phyloP scores from a whole-genome alignment of 2,888 invertebrate genomes.

The Acronicta leporina region DNA sequence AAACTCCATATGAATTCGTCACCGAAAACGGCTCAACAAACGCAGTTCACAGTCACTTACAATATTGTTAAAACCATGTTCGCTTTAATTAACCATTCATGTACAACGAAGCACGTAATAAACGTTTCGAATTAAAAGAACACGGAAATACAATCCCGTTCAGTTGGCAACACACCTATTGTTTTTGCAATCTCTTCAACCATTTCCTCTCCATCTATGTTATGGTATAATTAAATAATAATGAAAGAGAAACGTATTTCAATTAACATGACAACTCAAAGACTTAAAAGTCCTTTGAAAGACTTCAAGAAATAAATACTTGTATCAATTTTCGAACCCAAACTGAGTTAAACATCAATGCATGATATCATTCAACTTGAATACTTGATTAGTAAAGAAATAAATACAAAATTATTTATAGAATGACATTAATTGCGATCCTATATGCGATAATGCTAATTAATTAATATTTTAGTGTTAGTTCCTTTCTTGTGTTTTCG shows the following conservation, averaged over 20 bases:
- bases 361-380: neutral
- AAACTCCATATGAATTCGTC: slow-evolving; percentile 7
- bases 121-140: slow-evolving; percentile 32
- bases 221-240: slow-evolving; percentile 2
- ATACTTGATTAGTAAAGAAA: no score
- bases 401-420: no score
- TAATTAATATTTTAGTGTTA: no score
- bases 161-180: slow-evolving; percentile 11
- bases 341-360: no score
- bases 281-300: neutral
- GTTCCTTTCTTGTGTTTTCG: no score
- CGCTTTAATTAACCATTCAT: slow-evolving; percentile 23
- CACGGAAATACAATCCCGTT: slow-evolving; percentile 26
- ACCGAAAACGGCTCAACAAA: slow-evolving; percentile 2
- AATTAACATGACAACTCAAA: slow-evolving; percentile 9
- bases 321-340: no score
- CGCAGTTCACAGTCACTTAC: neutral
- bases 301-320: no score
- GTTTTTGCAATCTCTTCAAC: slow-evolving; percentile 13
- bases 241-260: neutral
- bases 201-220: neutral
- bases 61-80: slow-evolving; percentile 10
- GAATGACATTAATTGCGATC: no score
- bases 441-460: no score
- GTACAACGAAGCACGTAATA: slow-evolving; percentile 10